Evolutionary conservation across 2,113 vertebrate genomes (phyloP).

Genomic region (Gopherus flavomarginatus): DNA sequence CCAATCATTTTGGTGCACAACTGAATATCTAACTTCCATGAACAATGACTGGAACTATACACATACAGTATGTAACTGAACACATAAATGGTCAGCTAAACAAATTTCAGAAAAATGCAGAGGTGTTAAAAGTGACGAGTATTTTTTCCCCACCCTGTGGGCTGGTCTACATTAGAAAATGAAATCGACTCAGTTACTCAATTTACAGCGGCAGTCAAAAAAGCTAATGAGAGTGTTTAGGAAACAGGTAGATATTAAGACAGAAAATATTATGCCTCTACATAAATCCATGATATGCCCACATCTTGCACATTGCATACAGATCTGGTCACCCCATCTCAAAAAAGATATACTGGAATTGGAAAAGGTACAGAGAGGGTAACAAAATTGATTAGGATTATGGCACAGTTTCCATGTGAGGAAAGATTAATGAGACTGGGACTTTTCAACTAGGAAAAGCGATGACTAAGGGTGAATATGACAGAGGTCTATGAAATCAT

Average conservation of each 20-base stretch:
- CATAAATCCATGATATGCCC: background rate
- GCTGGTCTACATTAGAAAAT: background rate
- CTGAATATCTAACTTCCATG: fast-evolving
- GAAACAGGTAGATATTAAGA: background rate
- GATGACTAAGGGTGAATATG: background rate
- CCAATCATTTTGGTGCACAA: background rate
- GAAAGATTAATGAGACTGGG: background rate
- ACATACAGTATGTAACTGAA: fast-evolving
- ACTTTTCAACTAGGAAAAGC: background rate
- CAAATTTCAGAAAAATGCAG: background rate
- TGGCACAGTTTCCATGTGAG: background rate
- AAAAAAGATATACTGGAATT: background rate
- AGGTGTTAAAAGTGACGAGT: background rate
- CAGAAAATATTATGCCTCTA: background rate
- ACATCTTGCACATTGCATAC: background rate
- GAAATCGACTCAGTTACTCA: background rate
- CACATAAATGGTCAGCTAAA: background rate
- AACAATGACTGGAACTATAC: background rate
- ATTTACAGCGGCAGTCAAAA: background rate
- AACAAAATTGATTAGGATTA: background rate
- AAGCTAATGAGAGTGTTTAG: background rate
- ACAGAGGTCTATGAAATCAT: background rate
- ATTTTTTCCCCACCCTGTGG: background rate
- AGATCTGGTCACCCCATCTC: background rate
- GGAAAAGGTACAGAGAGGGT: background rate